Conservation (phyloP, 2,888 invertebrate species). For the Cheilosia scutellata region DNA sequence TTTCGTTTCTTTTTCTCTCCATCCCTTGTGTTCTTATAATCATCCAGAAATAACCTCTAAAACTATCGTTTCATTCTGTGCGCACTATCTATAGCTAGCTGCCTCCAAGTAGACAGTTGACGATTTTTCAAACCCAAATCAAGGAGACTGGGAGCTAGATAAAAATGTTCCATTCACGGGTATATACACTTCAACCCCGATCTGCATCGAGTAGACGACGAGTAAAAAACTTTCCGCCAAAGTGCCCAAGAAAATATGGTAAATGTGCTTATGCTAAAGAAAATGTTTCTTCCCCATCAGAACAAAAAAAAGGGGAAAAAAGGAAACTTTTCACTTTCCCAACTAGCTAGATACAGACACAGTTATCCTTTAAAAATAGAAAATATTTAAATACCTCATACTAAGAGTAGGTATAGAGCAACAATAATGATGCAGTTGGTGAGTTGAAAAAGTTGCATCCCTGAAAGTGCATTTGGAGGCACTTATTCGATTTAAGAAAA, state of each 20-base stretch:
- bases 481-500: constrained; percentile 9
- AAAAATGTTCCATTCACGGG: constrained; percentile 52
- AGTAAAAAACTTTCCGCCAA: constrained; percentile 41
- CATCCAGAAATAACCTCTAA: constrained; percentile 61
- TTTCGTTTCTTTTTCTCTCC: neutral
- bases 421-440: constrained; percentile 54
- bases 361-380: constrained; percentile 36
- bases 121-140: constrained; percentile 67
- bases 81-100: constrained; percentile 44
- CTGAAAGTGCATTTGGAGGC: constrained; percentile 28
- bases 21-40: constrained; percentile 39
- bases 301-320: constrained; percentile 5
- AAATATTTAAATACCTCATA: constrained; percentile 53
- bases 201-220: neutral
- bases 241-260: constrained; percentile 55
- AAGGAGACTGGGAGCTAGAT: constrained; percentile 43
- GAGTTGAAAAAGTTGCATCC: constrained; percentile 26
- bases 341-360: constrained; percentile 13
- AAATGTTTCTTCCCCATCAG: constrained; percentile 24
- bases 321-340: constrained; percentile 68
- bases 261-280: constrained; percentile 52
- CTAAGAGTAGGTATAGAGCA: constrained; percentile 26
- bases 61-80: constrained; percentile 52
- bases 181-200: constrained; percentile 19
- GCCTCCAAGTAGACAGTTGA: constrained; percentile 63